phyloP scores from a whole-genome alignment of 53 echinoderm and acorn worm species.

The Luidia sarsii region DNA sequence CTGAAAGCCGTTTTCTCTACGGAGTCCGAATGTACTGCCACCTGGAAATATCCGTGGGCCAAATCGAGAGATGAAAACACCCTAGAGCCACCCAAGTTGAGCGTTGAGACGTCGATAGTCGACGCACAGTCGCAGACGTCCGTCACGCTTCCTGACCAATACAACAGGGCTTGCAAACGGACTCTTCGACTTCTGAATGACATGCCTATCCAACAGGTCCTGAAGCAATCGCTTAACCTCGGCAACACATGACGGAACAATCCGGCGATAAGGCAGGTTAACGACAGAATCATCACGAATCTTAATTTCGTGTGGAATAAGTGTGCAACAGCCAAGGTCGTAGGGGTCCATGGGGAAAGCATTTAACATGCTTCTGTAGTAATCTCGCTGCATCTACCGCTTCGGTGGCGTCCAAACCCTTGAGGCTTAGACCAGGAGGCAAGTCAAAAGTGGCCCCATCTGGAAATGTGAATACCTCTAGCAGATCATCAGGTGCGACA shows the following conservation, averaged over 20 bases:
- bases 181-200: constrained; percentile 57
- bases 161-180: constrained; percentile 61
- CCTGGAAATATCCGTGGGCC: too few species aligned
- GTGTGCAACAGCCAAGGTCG: background rate
- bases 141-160: constrained; percentile 47
- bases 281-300: background rate
- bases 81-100: constrained; percentile 29
- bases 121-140: constrained; percentile 34
- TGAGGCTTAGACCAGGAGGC: constrained; percentile 22
- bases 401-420: constrained; percentile 1
- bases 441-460: constrained; percentile 14
- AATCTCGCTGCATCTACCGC: constrained; percentile 11
- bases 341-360: constrained; percentile 16
- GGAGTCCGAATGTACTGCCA: constrained; percentile 36
- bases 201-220: constrained; percentile 44
- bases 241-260: background rate
- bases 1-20: constrained; percentile 66
- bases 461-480: background rate
- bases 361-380: background rate
- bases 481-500: background rate
- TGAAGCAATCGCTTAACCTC: constrained; percentile 2
- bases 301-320: constrained; percentile 20
- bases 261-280: background rate
- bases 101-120: constrained; percentile 54
- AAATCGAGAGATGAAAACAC: constrained; percentile 63